A percentile compares a stretch with the other conserved stretches of the same genome.
Evolutionary conservation across 2,888 invertebrate species (phyloP).

Genomic region (Drosophila eohydei): DNA sequence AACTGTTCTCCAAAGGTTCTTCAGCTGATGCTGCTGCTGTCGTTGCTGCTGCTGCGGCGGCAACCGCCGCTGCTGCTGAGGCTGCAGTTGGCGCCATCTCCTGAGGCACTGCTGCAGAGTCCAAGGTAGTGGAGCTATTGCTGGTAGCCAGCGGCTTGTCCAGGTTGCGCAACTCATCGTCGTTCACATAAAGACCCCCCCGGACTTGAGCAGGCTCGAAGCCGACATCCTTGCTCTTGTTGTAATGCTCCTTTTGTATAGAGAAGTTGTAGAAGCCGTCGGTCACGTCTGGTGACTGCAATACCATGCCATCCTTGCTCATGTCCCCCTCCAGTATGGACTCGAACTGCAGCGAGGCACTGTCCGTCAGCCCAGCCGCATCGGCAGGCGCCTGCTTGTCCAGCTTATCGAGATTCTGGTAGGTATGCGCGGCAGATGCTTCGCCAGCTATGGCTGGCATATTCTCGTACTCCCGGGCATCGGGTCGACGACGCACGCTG

Average conservation of each 20-base stretch:
- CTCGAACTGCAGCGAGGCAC: constrained; percentile 85
- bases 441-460: constrained; percentile 54
- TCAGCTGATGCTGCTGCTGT: constrained; percentile 10
- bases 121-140: constrained; percentile 49
- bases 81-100: constrained; percentile 50
- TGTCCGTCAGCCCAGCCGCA: constrained; percentile 79
- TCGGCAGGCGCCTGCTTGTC: constrained; percentile 64
- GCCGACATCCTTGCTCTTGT: constrained; percentile 81
- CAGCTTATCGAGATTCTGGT: constrained; percentile 79
- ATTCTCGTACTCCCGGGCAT: constrained; percentile 69
- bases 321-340: constrained; percentile 84
- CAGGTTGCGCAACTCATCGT: constrained; percentile 82
- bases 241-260: constrained; percentile 84
- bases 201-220: constrained; percentile 80
- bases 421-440: constrained; percentile 57
- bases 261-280: constrained; percentile 85
- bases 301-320: constrained; percentile 72
- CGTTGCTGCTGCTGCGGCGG: constrained; percentile 23
- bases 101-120: constrained; percentile 32
- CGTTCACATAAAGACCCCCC: constrained; percentile 80
- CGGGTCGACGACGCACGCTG: constrained; percentile 54
- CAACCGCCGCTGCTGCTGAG: constrained; percentile 13
- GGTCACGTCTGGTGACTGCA: constrained; percentile 84
- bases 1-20: constrained; percentile 24
- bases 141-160: constrained; percentile 73